Base-by-base conservation (phyloP, 2,113 vertebrate species). In the Mobula hypostoma region DNA sequence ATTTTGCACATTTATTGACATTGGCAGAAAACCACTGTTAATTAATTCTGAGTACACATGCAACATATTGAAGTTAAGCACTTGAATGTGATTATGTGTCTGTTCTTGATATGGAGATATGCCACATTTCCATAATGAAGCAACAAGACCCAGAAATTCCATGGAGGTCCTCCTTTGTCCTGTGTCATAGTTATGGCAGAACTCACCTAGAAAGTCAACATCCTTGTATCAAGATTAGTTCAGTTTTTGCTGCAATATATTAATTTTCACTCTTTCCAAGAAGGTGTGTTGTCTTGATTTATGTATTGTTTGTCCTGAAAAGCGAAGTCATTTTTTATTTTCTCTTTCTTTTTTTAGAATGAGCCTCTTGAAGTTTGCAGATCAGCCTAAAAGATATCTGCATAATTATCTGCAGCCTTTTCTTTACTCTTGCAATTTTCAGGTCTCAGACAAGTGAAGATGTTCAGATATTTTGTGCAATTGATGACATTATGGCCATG, bases 31-130 rank as follows among this genome's bases (percentile, higher is more conserved):
- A 93, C 5, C 21, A 76, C 56, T 93, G 36, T 93, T 93, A 72
- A 93, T 93, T 93, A 93, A 93, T 72, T 92, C 61, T n/a, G 36
- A 93, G 48, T 40, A 27, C 48, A 56, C 40, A 48, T 93, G 21
- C 21, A 74, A 74, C 24, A 27, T 74, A 21, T 93, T 74, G 12
- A 93, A 74, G 70, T 48, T 48, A 70, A 93, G 29, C 70, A 76
- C 74, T 56, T 76, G 68, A 93, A 74, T 93, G 12, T 7, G 21
- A 14, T 74, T 72, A 36, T 93, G 9, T 93, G 36, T 2, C 91
- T 93, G 36, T 56, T 40, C 40, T 74, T 56, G 1, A 8, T 74
- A 6, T 21, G 40, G 40, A 74, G 68, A 27, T 29, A 8, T 56
- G 36, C 68, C 29, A 24, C 70, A 19, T 93, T 29, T 48, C 40